Evolutionary conservation across 2,888 invertebrate genomes (phyloP), one percentile per base, ranked within the genome.

Genomic region (Yponomeuta evonymella): DNA sequence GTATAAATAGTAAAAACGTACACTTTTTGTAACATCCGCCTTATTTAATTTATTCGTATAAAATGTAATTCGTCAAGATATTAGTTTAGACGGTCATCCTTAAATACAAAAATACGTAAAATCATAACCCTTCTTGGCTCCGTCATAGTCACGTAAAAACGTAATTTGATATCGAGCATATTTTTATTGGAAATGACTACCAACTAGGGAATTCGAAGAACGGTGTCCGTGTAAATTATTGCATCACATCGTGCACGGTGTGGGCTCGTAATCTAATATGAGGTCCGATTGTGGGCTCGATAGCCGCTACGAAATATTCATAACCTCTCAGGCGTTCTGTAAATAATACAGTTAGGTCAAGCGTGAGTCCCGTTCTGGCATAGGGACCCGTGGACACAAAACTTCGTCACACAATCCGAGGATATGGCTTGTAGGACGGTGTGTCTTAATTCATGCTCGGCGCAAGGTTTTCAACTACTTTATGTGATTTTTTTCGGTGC

Each of bases 291-390:
- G 79, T 74, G 75, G 79, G 77, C 75, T 75, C 81, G 90, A 90
- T 89, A 88, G 79, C 82, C 23, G 81, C 80, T 76, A 82, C 80
- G 83, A 87, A 87, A 86, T 87, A 88, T 87, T 86, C 86, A 86
- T 88, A 89, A 87, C 88, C 85, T 87, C 82, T 77, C 84, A 85
- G 85, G 87, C 88, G 87, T 84, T 86, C 75, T 81, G 86, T 90
- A 87, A 88, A 89, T 88, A 88, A 89, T 87, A 89, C 89, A 58
- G 12, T 12, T 12, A 15, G 51, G 51, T 15, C 51, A 58, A 58
- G 51, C 12, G 51, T 15, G 51, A 58, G 51, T 58, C 15, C 51
- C 15, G 2, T 15, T 5, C 8, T 58, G 51, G 51, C 15, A 15
- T 58, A 58, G 15, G 15, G 51, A 4, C 15, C 15, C 51, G 51